Evolutionary conservation across 2,113 vertebrate genomes (phyloP).

Genomic region (Eonycteris spelaea): DNA sequence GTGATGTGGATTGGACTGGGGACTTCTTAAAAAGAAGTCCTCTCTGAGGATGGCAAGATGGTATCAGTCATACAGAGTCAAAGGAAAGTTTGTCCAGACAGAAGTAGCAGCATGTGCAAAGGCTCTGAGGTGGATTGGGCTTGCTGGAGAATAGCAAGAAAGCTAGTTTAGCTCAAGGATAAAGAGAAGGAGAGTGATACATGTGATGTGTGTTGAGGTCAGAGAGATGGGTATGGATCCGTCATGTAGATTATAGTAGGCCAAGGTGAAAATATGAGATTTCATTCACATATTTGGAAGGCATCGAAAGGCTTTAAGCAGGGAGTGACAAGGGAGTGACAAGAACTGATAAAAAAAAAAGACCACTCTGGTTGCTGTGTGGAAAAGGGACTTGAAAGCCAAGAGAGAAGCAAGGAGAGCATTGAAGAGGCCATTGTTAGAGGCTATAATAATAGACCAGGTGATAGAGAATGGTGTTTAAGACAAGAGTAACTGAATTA

Average conservation of each 20-base stretch:
- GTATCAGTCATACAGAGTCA: not conserved
- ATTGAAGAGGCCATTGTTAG: not conserved
- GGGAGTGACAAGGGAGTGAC: not conserved
- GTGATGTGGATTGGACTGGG: not conserved
- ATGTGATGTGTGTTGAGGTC: not conserved
- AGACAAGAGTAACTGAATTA: not conserved
- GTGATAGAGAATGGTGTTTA: not conserved
- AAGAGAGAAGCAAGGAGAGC: not conserved
- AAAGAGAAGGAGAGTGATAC: not conserved
- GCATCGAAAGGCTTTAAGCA: not conserved
- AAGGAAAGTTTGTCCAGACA: not conserved
- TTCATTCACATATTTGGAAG: not conserved
- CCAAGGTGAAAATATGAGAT: not conserved
- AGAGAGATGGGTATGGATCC: not conserved
- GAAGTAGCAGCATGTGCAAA: not conserved
- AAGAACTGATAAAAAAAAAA: not conserved
- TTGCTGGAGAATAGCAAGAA: not conserved
- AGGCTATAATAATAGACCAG: not conserved
- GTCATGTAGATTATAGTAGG: not conserved
- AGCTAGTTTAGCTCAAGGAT: not conserved
- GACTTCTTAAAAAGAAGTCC: not conserved
- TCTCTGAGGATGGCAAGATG: not conserved
- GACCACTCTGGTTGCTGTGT: not conserved
- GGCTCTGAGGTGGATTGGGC: not conserved
- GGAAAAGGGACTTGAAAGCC: not conserved